Conservation (phyloP, 2,113 vertebrate genomes). For the Myotis yumanensis region DNA sequence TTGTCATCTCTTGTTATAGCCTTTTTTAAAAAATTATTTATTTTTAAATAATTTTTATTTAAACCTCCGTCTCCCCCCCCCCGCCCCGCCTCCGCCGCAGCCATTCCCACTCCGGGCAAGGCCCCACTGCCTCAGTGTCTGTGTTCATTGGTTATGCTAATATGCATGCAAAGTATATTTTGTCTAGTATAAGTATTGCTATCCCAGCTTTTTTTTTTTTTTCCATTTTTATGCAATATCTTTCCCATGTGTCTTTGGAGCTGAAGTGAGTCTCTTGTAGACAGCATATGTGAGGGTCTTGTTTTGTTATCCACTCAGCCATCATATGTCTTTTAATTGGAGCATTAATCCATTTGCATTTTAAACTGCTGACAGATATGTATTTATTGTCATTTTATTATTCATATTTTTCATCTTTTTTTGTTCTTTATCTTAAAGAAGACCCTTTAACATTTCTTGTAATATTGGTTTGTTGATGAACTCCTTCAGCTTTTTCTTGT, state of each 20-base stretch:
- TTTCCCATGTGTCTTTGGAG: background rate
- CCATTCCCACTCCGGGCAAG: too few relatives aligned
- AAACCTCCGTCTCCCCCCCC: too few relatives aligned
- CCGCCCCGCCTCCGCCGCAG: too few relatives aligned
- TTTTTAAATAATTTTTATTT: too few relatives aligned
- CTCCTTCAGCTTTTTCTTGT: background rate
- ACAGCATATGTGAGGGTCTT: background rate
- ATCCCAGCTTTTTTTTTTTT: background rate
- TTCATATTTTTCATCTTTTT: background rate
- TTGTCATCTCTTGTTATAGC: background rate
- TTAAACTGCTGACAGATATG: background rate
- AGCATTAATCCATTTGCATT: background rate
- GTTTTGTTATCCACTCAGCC: background rate
- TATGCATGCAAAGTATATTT: too few relatives aligned
- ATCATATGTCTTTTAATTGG: background rate
- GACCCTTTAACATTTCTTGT: background rate
- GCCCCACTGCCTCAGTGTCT: too few relatives aligned
- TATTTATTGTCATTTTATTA: background rate
- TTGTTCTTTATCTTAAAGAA: background rate
- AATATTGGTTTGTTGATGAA: background rate
- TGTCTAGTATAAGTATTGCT: too few relatives aligned
- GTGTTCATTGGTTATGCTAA: too few relatives aligned
- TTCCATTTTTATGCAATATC: background rate
- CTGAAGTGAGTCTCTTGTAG: background rate
- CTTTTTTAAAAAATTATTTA: background rate